Evolutionary conservation across 2,888 invertebrate genomes (phyloP).

Genomic region (Nephrotoma appendiculata): DNA sequence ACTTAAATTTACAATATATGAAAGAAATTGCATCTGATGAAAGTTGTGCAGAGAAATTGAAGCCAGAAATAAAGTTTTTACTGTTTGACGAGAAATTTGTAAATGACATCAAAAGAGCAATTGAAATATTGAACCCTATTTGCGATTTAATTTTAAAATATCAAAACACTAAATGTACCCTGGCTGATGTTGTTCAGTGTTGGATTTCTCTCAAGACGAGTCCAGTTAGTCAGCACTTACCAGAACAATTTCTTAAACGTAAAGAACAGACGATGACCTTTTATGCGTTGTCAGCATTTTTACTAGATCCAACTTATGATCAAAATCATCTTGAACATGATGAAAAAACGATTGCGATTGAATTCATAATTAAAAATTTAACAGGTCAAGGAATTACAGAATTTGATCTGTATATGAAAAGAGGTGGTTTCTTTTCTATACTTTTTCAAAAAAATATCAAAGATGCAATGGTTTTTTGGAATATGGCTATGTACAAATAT

Average conservation of each 20-base stretch:
- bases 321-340: neutral
- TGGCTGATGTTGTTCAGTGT: neutral
- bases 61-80: neutral
- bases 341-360: neutral
- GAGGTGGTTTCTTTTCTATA: neutral
- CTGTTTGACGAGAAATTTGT: neutral
- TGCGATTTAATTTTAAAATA: neutral
- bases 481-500: conserved; percentile 6
- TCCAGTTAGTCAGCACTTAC: neutral
- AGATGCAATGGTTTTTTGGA: conserved; percentile 2
- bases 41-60: neutral
- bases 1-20: neutral
- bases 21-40: neutral
- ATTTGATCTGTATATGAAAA: neutral
- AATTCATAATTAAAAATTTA: neutral
- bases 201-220: neutral
- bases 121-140: neutral
- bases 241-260: neutral
- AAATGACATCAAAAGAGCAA: neutral
- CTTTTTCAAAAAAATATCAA: neutral
- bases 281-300: neutral
- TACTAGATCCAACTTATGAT: neutral
- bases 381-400: neutral
- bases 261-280: neutral
- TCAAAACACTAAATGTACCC: neutral